Base-by-base conservation (phyloP, 2,113 vertebrate genomes). In the Paraplagusia blochii region DNA sequence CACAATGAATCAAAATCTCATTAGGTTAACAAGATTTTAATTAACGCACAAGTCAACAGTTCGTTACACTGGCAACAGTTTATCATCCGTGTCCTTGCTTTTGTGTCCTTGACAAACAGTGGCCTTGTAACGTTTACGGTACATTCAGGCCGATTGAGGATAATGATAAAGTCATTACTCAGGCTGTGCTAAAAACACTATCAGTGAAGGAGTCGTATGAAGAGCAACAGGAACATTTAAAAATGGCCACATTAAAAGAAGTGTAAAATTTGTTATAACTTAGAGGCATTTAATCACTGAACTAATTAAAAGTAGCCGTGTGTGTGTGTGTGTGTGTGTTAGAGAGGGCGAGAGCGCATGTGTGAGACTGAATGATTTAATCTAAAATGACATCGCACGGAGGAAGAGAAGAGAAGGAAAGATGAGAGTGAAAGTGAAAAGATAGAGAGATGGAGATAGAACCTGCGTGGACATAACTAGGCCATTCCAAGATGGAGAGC, bases 291-390 rank as follows among this genome's bases (percentile, higher is more conserved):
- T 62, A 83, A 88, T 85, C 64, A 77, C 77, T 84, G 70, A 80
- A 76, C 65, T 72, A 51, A 76, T 62, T 63, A 52, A 70, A 73
- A 62, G 76, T 60, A 69, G 54, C 64, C 16, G 46, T 3, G 19
- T 29, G 33, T 15, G 22, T 2, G 12, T 48, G 46, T 48, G 46
- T 49, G 47, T 49, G 47, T 34, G 47, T 49, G 47, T n/a, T 11
- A 15, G 47, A 38, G 47, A n/a, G 53, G 38, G 50, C 29, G 64
- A 11, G 42, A 14, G 54, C n/a, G n/a, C n/a, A n/a, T n/a, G n/a
- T 43, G 33, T 33, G 43, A 72, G 85, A 86, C 18, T 69, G 82
- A 87, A 73, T 36, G 64, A 74, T 85, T 84, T 87, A 85, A 90
- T 88, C 77, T 80, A 69, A 80, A 77, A 84, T 68, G 81, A 71